phyloP scores from a whole-genome alignment of 2,888 invertebrate species.

The Cryptocephalus primarius region DNA sequence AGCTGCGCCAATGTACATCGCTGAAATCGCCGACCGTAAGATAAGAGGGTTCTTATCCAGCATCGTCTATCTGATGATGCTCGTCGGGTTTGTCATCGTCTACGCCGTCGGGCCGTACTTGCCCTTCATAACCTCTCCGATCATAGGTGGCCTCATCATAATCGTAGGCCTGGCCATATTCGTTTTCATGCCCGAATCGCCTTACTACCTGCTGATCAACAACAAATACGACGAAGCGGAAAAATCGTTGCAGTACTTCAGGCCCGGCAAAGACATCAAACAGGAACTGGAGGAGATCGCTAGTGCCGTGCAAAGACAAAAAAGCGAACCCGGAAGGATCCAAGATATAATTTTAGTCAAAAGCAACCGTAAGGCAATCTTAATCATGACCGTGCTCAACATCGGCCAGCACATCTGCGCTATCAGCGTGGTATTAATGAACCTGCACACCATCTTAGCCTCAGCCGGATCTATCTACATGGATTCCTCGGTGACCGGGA shows the following conservation, averaged over 20 bases:
- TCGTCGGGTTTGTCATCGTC: conserved; percentile 28
- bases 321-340: conserved; percentile 27
- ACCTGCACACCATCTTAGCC: conserved; percentile 30
- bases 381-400: conserved; percentile 32
- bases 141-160: conserved; percentile 26
- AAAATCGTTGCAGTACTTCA: conserved; percentile 24
- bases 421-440: conserved; percentile 35
- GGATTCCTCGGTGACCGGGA: conserved; percentile 25
- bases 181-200: conserved; percentile 34
- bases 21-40: conserved; percentile 32
- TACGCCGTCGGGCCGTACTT: conserved; percentile 30
- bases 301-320: conserved; percentile 28
- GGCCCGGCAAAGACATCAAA: conserved; percentile 22
- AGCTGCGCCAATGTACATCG: conserved; percentile 33
- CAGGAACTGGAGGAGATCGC: conserved; percentile 29
- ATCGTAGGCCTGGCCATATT: conserved; percentile 26
- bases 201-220: conserved; percentile 29
- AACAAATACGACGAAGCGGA: conserved; percentile 25
- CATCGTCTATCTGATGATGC: conserved; percentile 30
- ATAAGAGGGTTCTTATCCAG: conserved; percentile 31
- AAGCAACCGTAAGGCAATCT: conserved; percentile 30
- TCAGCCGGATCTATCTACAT: conserved; percentile 29
- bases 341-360: conserved; percentile 29
- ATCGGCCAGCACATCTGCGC: conserved; percentile 32
- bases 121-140: conserved; percentile 25